These are phyloP conservation scores for Morone saxatilis DNA, from an alignment of 2,113 vertebrate species.

Conservation along the genomic window DNA sequence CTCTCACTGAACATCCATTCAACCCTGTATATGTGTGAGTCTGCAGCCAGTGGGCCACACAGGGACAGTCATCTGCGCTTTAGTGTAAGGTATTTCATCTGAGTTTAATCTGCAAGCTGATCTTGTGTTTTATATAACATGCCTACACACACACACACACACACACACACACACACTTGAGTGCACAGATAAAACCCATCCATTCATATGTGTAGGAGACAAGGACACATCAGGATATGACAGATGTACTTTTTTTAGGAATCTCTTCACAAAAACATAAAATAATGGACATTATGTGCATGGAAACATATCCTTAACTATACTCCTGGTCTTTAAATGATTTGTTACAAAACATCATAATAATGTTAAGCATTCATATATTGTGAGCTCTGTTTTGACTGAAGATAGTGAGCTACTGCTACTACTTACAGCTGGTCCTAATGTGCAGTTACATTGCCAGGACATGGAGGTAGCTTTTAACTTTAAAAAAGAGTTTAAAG, in stretches of 20 bases:
- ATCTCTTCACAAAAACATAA: background rate
- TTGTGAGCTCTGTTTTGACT: background rate
- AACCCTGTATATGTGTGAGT: background rate
- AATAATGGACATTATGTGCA: constrained; percentile 22
- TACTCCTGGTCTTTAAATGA: no score
- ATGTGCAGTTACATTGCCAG: background rate
- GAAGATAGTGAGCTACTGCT: background rate
- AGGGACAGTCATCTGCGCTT: background rate
- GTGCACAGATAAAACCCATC: background rate
- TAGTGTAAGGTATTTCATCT: constrained; percentile 8
- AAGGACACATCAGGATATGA: background rate
- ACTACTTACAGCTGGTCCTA: background rate
- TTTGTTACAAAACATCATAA: background rate
- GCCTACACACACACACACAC: background rate
- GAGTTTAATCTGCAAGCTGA: constrained; percentile 55
- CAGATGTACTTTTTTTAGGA: background rate
- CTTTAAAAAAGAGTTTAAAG: background rate
- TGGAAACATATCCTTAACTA: background rate
- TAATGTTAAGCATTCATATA: background rate
- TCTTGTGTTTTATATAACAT: constrained; percentile 59
- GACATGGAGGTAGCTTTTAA: background rate
- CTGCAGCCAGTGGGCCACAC: background rate
- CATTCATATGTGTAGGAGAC: background rate
- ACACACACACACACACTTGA: background rate
- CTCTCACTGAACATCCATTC: constrained; percentile 10